Base-by-base conservation (phyloP, 2,888 invertebrate species). In the Gari tellinella region DNA sequence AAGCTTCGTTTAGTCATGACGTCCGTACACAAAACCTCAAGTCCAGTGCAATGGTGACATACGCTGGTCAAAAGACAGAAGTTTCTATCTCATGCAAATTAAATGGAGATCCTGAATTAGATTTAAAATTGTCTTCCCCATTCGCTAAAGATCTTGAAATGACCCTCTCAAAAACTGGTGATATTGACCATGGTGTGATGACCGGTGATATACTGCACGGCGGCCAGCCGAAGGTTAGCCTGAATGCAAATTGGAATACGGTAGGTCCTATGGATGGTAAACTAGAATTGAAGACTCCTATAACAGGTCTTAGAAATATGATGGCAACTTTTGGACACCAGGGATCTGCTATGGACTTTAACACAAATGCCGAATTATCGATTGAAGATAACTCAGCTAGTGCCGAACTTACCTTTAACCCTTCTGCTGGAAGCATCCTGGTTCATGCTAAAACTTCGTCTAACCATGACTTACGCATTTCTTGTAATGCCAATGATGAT, bases 1-100 rank as follows among this genome's bases (percentile, higher is more conserved):
- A 61, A 45, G 45, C 51, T 40, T 55, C 58, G n/a, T 72, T 65
- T 25, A 61, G 41, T 5, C 64, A 65, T 25, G 31, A 72, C 14
- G 70, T 60, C 2, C 31, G 25, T 1, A 14, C 46, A 3, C 37
- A 38, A 4, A 37, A 46, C n/a, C 60, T 65, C 37, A 49, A 37
- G 5, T 53, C 70, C 31, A 23, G 49, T 21, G 70, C 49, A 21
- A 53, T 55, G 7, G 12, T 72, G 2, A 55, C 21, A 4, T 72
- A 55, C 31, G 70, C 64, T 25, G 70, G 65, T 14, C 10, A 60
- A 26, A 48, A 49, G 31, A 43, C 38, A 8, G 48, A 40, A 17
- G 17, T 45, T 10, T 10, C 17, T 14, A n/a, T 64, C 5, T 43
- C 17, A 15, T 38, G 64, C 15, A 55, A 63, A 41, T 41, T 12